Base-by-base conservation (phyloP, 2,888 invertebrate genomes). In the Sesia bembeciformis region DNA sequence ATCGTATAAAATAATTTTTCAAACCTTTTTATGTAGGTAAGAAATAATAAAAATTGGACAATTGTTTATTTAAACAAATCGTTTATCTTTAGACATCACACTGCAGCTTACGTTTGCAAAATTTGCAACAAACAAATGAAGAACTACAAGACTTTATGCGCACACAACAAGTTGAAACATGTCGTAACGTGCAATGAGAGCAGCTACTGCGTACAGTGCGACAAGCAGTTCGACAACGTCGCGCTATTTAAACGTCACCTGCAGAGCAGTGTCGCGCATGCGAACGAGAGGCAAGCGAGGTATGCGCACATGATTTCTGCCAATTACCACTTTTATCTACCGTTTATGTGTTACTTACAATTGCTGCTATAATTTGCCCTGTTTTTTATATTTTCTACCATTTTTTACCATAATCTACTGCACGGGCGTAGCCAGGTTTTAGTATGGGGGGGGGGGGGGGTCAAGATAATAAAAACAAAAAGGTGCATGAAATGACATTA, bases 191-290 rank as follows among this genome's bases (percentile, higher is more conserved):
- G 54, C 39, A 23, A 51, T 3, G 76, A 46, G n/a, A 46, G 46
- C 4, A 65, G 70, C 3, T 78, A 74, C 62, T 78, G 78, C 57
- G 78, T 72, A 3, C 63, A 65, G 5, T 78, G 78, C 54, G 71
- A 76, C 57, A 65, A 63, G 3, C 68, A 67, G 51, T 78, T 70
- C 53, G 52, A 54, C 3, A 71, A 61, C 53, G 58, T 52, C 0
- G 8, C 46, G 0, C 54, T 60, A 3, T 76, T 71, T 40, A 58
- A 58, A 4, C 54, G 68, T 1, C 78, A 77, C 51, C 52, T 77
- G 40, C 56, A 55, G 3, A 57, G 53, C 40, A 64, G 66, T 6
- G 59, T 53, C 3, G 63, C 60, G 38, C 66, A 68, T 38, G 56
- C 49, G 49, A 50, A 4, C n/a, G 58, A 58, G 57, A 52, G 60